Evolutionary conservation across 2,113 vertebrate genomes (phyloP), one percentile per base, ranked within the genome.

Genomic region (Hippocampus guttulatus): DNA sequence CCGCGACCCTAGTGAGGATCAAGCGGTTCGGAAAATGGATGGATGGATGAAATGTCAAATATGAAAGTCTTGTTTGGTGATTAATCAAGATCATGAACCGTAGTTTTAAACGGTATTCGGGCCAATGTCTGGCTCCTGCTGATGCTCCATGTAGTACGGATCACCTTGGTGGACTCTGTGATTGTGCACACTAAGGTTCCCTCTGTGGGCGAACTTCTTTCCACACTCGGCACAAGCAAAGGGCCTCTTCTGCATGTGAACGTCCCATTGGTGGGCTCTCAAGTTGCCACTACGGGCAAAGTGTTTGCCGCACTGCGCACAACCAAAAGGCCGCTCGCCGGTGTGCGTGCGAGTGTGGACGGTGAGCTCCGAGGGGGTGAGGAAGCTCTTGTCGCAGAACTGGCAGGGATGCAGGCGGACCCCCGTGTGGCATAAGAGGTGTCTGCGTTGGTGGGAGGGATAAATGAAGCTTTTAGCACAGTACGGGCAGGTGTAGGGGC

Each of bases 321-420:
- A 91, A 55, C 79, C 85, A 20, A 90, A 91, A 11, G 90, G 90
- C 23, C 89, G 73, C 80, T 91, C 90, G 7, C 90, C 90, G 1
- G 88, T 90, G n/a, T 91, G 88, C 7, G 88, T 89, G 75, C 90
- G 88, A 15, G 87, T 89, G 84, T 91, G 90, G 21, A 90, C 87
- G 0, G 88, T 90, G 0, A 90, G 88, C 80, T 91, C 90, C 0
- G 88, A 90, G 1, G 88, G 85, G 1, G 90, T 91, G 52, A 91
- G 88, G 81, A 91, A 91, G 72, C 88, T 89, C 81, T 91, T 91
- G 63, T 91, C 88, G 58, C 90, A 91, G 60, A 90, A 85, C 76
- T 88, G 85, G 69, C 90, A 91, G 15, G 88, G 85, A 74, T 90
- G 87, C 49, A 89, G 84, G 60, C 90, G 64, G 78, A 89, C 87